Evolutionary conservation across 2,888 invertebrate genomes (phyloP).

Genomic region (Drosophila mimica): DNA sequence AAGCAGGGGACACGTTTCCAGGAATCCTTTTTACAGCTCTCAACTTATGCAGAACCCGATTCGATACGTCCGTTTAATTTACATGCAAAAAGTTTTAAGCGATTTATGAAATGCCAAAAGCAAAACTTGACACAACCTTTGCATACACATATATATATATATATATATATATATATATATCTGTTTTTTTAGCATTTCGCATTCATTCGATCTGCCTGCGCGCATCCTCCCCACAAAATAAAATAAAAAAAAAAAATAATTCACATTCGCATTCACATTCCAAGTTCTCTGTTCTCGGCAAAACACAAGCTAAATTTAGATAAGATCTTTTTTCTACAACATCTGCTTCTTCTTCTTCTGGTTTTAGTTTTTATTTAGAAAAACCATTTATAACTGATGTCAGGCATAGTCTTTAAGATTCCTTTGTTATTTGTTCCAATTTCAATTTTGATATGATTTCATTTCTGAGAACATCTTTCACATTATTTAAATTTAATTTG

Average conservation of each 20-base stretch:
- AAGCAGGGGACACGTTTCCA: conserved; percentile 32
- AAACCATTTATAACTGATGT: conserved; percentile 3
- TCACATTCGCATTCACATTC: conserved; percentile 9
- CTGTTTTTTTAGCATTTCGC: conserved; percentile 2
- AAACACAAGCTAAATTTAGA: conserved; percentile 10
- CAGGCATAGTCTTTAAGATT: background rate
- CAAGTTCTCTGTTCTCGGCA: conserved; percentile 5
- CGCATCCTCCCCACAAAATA: background rate
- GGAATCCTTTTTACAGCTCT: conserved; percentile 47
- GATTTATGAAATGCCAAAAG: conserved; percentile 40
- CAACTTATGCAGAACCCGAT: conserved; percentile 46
- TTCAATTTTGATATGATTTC: background rate
- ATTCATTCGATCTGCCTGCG: background rate
- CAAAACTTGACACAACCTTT: conserved; percentile 19
- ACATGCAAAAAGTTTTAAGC: conserved; percentile 46
- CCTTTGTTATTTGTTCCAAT: background rate
- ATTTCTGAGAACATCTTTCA: too few species aligned
- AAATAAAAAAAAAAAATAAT: background rate
- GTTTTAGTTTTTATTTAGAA: background rate
- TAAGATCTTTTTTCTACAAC: background rate
- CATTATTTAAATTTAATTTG: background rate
- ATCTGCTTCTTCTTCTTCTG: background rate
- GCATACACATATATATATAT: conserved; percentile 3
- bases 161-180: conserved; percentile 7
- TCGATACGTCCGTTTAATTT: conserved; percentile 38